These are phyloP conservation scores for Thripadectes ignobilis DNA, from an alignment of 2,797 vertebrate genomes.

Conservation along the genomic window DNA sequence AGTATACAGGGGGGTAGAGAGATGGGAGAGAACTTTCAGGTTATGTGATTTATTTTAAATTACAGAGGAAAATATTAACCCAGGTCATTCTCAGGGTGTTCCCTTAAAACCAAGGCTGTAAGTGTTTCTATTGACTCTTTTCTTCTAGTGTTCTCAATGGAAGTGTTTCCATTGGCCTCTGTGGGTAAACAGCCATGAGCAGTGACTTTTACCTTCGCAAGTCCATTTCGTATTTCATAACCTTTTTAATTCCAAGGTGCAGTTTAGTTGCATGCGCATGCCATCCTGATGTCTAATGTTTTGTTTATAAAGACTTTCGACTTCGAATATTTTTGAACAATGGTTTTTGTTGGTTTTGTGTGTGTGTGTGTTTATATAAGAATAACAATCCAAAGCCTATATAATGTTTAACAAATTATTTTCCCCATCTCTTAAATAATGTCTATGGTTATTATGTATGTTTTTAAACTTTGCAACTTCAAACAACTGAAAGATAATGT, in stretches of 20 bases:
- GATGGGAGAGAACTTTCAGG: neutral
- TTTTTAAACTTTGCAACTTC: neutral
- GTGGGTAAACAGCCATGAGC: neutral
- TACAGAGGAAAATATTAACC: neutral
- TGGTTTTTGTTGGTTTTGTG: accelerated
- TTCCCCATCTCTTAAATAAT: neutral
- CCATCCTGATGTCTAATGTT: neutral
- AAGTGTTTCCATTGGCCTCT: neutral
- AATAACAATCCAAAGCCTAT: neutral
- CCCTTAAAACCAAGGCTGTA: neutral
- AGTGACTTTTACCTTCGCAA: neutral
- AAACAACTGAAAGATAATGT: neutral
- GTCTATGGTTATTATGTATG: neutral
- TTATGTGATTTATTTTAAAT: neutral
- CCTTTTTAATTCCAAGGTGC: neutral
- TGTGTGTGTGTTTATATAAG: neutral
- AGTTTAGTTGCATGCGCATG: neutral
- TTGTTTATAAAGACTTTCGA: neutral
- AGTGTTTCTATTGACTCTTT: neutral
- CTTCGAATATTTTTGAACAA: neutral
- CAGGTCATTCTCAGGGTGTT: neutral
- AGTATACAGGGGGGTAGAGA: neutral
- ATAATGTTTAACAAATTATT: neutral
- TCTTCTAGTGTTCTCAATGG: neutral
- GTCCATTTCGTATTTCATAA: neutral